Evolutionary conservation across 2,797 vertebrate genomes (phyloP), one percentile per base, ranked within the genome.

Genomic region (Pangasius mekongensis): DNA sequence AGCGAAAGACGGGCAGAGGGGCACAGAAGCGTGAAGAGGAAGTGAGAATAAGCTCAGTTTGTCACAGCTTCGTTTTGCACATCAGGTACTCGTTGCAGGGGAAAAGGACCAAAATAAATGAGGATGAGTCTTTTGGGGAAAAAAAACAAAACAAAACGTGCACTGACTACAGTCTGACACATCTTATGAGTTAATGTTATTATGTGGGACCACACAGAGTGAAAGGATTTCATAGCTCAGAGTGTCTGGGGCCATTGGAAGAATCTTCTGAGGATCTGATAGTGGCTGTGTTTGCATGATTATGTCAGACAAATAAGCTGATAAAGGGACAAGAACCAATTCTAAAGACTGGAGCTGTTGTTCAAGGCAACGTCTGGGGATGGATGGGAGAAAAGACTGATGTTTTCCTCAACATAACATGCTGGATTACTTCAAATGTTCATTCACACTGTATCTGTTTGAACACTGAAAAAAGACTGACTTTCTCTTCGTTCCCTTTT

Each of bases 401-500:
- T 62, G 47, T 24, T 13, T 87, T 89, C 77, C 85, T 81, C 82
- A 66, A 90, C 84, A 83, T 85, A 88, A 90, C 91, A 94, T 90
- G 91, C 92, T 91, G 89, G 93, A 93, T 62, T 92, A 93, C 90
- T 94, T 94, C 89, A 94, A 94, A 95, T 95, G 95, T 94, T 96
- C 94, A 92, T 94, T 97, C 95, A 97, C 97, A 98, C 97, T 98
- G 97, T 97, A 95, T 95, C 94, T 94, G 96, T 97, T 96, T 94
- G 95, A 97, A 97, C 95, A 96, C 93, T 96, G 93, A 97, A 95
- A 89, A 93, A 95, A 89, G 27, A 60, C 91, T 96, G 95, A 94
- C 95, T 97, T 97, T 98, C 97, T 98, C 97, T 89, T 90, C 13
- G 2, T 86, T 71, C 71, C 13, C 49, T 84, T 88, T 87, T 58